phyloP scores from a whole-genome alignment of 2,113 vertebrate genomes.

The Aptenodytes patagonicus region DNA sequence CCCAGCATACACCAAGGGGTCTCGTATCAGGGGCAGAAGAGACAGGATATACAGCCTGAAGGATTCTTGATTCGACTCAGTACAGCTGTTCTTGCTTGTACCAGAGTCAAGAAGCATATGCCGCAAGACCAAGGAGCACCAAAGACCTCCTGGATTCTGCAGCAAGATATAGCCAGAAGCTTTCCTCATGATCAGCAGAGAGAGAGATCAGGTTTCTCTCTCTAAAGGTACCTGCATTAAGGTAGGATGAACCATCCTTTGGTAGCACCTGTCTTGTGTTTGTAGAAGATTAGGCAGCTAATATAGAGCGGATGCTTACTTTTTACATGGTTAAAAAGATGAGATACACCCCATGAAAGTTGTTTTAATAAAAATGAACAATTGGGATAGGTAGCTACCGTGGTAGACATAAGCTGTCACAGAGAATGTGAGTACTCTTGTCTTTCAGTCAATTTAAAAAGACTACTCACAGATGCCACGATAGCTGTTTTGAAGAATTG shows the following conservation, averaged over 20 bases:
- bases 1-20: background rate
- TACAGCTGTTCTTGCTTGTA: background rate
- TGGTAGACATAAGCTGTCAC: background rate
- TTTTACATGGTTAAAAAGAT: background rate
- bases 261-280: background rate
- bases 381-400: background rate
- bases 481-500: background rate
- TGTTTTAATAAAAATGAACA: background rate
- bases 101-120: background rate
- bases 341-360: background rate
- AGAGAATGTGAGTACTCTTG: background rate
- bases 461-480: accelerated
- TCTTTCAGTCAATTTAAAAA: background rate
- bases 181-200: background rate
- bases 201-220: background rate
- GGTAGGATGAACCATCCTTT: background rate
- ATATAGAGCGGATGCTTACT: background rate
- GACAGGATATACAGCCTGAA: background rate
- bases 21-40: background rate
- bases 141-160: background rate
- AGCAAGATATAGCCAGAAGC: background rate
- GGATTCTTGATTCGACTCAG: background rate
- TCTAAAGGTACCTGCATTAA: background rate
- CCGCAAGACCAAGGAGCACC: background rate
- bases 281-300: slow-evolving; percentile 1